Percentiles rank a stretch among this genome's conserved stretches.
These are phyloP conservation scores for Petaurus breviceps DNA, from an alignment of 2,113 vertebrate species.

Conservation along the genomic window DNA sequence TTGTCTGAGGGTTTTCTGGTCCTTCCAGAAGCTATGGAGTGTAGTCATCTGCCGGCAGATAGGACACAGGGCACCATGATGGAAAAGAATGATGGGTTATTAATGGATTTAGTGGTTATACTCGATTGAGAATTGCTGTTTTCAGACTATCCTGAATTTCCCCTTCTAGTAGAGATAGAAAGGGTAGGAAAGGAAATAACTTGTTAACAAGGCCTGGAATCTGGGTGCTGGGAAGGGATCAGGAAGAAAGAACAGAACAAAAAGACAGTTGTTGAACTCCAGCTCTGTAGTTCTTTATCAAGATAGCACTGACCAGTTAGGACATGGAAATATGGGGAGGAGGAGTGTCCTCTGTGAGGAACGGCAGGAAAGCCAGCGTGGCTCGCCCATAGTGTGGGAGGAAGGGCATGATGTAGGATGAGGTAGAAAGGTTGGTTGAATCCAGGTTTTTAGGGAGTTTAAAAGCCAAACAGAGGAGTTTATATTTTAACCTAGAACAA, in stretches of 20 bases:
- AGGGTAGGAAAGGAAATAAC: not conserved
- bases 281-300: not conserved
- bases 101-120: not conserved
- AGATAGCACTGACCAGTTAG: not conserved
- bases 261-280: not conserved
- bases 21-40: constrained; percentile 3
- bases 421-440: not conserved
- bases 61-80: not conserved
- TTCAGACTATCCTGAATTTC: not conserved
- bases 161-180: not conserved
- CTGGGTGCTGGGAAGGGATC: not conserved
- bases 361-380: too few species aligned
- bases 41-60: not conserved
- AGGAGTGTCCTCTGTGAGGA: not conserved
- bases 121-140: not conserved
- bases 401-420: too few species aligned
- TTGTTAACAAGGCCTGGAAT: not conserved
- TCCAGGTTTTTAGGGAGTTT: not conserved
- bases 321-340: too few species aligned
- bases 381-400: too few species aligned
- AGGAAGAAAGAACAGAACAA: not conserved
- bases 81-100: not conserved
- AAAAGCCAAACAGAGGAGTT: not conserved
- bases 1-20: not conserved
- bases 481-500: too few species aligned